These are phyloP conservation scores for Galeruca laticollis DNA, from an alignment of 2,888 invertebrate species.

Conservation along the genomic window DNA sequence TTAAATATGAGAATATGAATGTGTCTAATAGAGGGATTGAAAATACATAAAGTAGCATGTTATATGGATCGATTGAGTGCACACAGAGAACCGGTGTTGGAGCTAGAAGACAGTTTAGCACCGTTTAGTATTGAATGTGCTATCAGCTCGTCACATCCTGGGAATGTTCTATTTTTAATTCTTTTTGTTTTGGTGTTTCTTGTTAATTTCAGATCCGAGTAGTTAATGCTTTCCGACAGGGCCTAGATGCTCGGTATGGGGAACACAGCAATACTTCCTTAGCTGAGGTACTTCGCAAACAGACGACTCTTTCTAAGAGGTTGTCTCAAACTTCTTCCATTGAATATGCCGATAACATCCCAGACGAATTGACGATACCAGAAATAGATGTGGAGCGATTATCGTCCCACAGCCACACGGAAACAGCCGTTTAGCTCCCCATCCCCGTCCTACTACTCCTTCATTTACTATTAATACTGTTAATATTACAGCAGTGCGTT, in stretches of 20 bases:
- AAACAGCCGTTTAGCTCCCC: conserved; percentile 86
- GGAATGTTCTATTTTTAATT: conserved; percentile 67
- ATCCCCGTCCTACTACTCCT: conserved; percentile 41
- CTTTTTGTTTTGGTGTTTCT: conserved; percentile 68
- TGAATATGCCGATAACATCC: conserved; percentile 91
- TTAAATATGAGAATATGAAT: conserved; percentile 25
- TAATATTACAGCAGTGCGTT: conserved; percentile 43
- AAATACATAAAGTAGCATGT: conserved; percentile 31
- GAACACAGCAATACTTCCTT: conserved; percentile 93
- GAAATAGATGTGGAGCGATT: conserved; percentile 94
- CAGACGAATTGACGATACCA: conserved; percentile 88
- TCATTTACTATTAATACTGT: conserved; percentile 23
- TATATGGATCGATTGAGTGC: conserved; percentile 40
- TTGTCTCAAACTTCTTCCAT: conserved; percentile 92
- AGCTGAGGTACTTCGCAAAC: conserved; percentile 93
- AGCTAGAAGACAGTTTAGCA: conserved; percentile 48
- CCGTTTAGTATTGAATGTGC: conserved; percentile 61
- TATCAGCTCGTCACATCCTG: conserved; percentile 63
- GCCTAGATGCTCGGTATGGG: conserved; percentile 94
- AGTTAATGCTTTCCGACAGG: conserved; percentile 99
- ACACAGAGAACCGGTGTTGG: conserved; percentile 54
- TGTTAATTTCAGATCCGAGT: conserved; percentile 94
- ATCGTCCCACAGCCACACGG: conserved; percentile 93
- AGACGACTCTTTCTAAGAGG: conserved; percentile 91
- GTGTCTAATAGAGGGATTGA: conserved; percentile 12